Percentiles rank a stretch among this genome's conserved stretches.
Evolutionary conservation across 2,113 vertebrate genomes (phyloP).

Genomic region (Mus musculus): GRCm39 chr1:120744001-120744500

Average conservation of each 20-base stretch:
- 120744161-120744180: constrained; percentile 71
- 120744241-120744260: constrained; percentile 75
- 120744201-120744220: constrained; percentile 27
- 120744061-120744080: constrained; percentile 45
- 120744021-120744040: background rate
- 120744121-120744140: constrained; percentile 66
- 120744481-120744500: background rate
- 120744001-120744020: constrained; percentile 38
- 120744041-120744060: constrained; percentile 51
- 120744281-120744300: constrained; percentile 69
- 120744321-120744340: constrained; percentile 75
- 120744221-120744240: constrained; percentile 62
- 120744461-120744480: constrained; percentile 54
- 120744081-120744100: constrained; percentile 11
- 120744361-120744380: constrained; percentile 72
- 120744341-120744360: constrained; percentile 34
- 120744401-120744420: constrained; percentile 70
- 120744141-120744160: constrained; percentile 61
- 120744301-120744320: constrained; percentile 71
- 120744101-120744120: constrained; percentile 52
- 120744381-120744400: constrained; percentile 56
- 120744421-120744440: constrained; percentile 65
- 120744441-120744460: constrained; percentile 57
- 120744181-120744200: constrained; percentile 67
- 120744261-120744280: constrained; percentile 59